phyloP scores from a whole-genome alignment of 2,797 vertebrate species.

The Siniperca undulata region DNA sequence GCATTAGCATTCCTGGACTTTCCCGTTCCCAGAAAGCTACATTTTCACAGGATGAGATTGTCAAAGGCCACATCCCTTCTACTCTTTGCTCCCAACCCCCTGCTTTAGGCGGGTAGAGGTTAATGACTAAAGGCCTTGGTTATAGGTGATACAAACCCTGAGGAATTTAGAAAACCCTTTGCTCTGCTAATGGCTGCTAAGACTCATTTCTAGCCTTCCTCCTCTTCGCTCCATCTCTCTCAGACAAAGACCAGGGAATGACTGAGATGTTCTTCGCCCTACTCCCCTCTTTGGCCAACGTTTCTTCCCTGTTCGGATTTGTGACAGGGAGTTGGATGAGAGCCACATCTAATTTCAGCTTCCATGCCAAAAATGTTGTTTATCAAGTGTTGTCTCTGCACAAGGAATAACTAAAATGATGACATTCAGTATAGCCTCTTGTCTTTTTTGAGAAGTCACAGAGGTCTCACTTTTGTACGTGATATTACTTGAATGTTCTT shows the following conservation, averaged over 20 bases:
- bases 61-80: slow-evolving; percentile 52
- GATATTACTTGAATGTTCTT: slow-evolving; percentile 26
- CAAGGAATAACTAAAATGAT: slow-evolving; percentile 37
- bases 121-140: slow-evolving; percentile 25
- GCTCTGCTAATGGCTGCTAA: slow-evolving; percentile 26
- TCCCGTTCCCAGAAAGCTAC: slow-evolving; percentile 78
- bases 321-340: slow-evolving; percentile 37
- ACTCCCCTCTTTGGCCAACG: slow-evolving; percentile 37
- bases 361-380: slow-evolving; percentile 43
- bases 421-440: slow-evolving; percentile 27
- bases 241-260: slow-evolving; percentile 52
- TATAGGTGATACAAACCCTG: slow-evolving; percentile 25
- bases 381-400: slow-evolving; percentile 37
- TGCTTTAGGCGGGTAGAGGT: slow-evolving; percentile 9
- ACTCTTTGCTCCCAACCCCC: slow-evolving; percentile 27
- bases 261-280: slow-evolving; percentile 42
- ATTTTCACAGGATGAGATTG: slow-evolving; percentile 69
- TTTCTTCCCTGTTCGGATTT: slow-evolving; percentile 47
- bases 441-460: slow-evolving; percentile 44
- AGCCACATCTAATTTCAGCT: slow-evolving; percentile 39
- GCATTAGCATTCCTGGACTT: slow-evolving; percentile 73
- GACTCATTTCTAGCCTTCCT: slow-evolving; percentile 15
- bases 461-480: slow-evolving; percentile 43
- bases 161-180: slow-evolving; percentile 19
- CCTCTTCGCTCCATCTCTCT: slow-evolving; percentile 15